phyloP scores from a whole-genome alignment of 1,140 invertebrate species.

The Pissodes strobi region DNA sequence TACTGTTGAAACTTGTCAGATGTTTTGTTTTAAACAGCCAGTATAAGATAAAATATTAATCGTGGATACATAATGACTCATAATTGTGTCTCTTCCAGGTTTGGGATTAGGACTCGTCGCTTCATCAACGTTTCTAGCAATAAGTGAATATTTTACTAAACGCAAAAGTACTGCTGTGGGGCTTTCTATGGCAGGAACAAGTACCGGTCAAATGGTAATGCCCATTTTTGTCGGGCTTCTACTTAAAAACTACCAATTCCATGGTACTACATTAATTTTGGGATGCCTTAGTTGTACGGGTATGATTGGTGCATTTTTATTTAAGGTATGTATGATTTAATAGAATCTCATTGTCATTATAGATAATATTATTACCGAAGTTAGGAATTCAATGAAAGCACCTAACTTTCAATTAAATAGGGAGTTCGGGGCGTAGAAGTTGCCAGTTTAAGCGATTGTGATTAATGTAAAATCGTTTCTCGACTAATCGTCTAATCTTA shows the following conservation, averaged over 20 bases:
- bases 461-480: no score
- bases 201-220: constrained; percentile 74
- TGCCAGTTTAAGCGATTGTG: no score
- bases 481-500: no score
- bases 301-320: constrained; percentile 54
- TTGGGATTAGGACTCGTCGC: constrained; percentile 67
- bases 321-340: constrained; percentile 41
- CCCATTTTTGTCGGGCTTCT: constrained; percentile 68
- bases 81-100: constrained; percentile 62
- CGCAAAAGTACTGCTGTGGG: constrained; percentile 71
- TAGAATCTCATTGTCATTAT: no score
- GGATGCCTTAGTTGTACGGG: constrained; percentile 65
- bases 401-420: no score
- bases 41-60: constrained; percentile 1
- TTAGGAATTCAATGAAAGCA: no score
- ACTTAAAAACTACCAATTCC: constrained; percentile 61
- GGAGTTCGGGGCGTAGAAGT: no score
- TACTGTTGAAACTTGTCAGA: no score
- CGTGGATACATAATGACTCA: neutral
- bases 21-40: no score
- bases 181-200: constrained; percentile 70
- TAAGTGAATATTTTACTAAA: constrained; percentile 72
- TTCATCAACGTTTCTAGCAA: constrained; percentile 70
- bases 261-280: constrained; percentile 64
- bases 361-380: no score